These are phyloP conservation scores for Notechis scutatus DNA, from an alignment of 2,113 vertebrate genomes.

Conservation along the genomic window DNA sequence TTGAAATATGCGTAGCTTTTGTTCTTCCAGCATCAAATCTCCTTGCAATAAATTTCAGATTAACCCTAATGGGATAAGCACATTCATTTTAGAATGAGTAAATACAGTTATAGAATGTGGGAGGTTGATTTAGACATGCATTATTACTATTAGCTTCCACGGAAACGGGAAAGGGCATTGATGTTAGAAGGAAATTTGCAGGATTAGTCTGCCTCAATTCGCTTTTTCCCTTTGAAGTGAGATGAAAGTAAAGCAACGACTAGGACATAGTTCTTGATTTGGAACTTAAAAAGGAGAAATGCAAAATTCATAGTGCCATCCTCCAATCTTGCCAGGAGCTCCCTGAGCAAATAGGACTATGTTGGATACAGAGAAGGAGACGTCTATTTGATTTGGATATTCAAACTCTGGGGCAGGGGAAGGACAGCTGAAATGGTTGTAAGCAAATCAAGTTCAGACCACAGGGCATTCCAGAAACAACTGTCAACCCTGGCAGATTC, in stretches of 20 bases:
- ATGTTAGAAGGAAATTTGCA: background rate
- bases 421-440: background rate
- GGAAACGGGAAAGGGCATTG: background rate
- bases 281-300: background rate
- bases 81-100: background rate
- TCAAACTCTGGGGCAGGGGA: background rate
- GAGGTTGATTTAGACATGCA: background rate
- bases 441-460: background rate
- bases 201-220: background rate
- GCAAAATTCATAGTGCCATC: background rate
- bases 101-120: background rate
- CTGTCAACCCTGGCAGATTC: background rate
- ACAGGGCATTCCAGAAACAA: background rate
- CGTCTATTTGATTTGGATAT: background rate
- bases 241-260: background rate
- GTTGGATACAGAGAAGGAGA: background rate
- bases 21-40: background rate
- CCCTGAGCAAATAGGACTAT: background rate
- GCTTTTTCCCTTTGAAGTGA: background rate
- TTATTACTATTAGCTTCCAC: background rate
- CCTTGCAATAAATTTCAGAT: conserved; percentile 2
- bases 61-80: conserved; percentile 4
- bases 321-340: background rate
- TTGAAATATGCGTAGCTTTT: background rate
- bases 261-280: background rate